These are phyloP conservation scores for Gallinago media DNA, from an alignment of 2,113 vertebrate species.

Conservation along the genomic window DNA sequence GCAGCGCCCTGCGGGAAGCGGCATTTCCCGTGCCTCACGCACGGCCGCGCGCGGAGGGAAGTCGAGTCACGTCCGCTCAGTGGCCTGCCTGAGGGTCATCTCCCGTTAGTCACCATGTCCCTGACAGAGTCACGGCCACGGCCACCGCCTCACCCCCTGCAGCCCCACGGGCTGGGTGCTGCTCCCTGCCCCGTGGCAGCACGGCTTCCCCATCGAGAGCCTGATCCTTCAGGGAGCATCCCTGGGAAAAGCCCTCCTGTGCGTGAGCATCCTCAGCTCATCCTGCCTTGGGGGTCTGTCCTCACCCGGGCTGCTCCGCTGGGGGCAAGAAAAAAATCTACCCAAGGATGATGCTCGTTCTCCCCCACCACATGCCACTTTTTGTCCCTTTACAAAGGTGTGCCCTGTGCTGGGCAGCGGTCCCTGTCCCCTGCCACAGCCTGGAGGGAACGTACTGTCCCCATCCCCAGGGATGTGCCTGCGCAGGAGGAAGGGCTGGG, in stretches of 20 bases:
- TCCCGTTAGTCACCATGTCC: background rate
- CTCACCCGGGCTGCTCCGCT: fast-evolving
- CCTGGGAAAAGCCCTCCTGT: background rate
- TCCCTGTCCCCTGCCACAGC: background rate
- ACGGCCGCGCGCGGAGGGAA: background rate
- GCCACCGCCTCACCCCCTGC: background rate
- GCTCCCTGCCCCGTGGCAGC: background rate
- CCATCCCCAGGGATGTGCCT: constrained; percentile 1
- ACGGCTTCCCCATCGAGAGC: fast-evolving
- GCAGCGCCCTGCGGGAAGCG: background rate
- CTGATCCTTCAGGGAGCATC: background rate
- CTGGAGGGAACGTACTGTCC: constrained; percentile 9
- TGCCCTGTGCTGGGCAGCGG: background rate
- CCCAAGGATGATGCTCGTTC: too few species aligned
- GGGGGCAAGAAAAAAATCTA: background rate
- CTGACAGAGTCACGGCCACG: background rate
- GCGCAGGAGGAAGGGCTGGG: constrained; percentile 36
- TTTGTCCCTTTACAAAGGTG: background rate
- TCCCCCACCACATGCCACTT: fast-evolving
- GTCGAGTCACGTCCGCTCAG: constrained; percentile 20
- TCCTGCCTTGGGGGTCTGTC: background rate
- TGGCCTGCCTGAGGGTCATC: background rate
- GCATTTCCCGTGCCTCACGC: background rate
- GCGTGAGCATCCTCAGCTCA: background rate
- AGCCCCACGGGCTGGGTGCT: background rate